These are phyloP conservation scores for Hormaphis cornu DNA, from an alignment of 1,140 invertebrate species.

Conservation along the genomic window DNA sequence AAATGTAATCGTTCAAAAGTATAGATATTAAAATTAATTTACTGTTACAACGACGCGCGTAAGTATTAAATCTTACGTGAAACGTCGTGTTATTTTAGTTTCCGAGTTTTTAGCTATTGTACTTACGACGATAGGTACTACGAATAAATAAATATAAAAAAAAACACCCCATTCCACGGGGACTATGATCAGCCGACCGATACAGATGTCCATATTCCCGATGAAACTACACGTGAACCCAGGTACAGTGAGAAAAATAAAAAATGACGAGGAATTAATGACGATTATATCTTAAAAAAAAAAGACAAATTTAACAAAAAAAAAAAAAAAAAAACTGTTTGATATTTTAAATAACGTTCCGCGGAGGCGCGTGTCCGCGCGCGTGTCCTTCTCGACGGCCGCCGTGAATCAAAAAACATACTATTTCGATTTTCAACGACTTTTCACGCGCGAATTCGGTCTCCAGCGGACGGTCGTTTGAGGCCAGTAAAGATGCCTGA, in stretches of 20 bases:
- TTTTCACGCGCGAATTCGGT: neutral
- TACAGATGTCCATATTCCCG: conserved; percentile 31
- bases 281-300: conserved; percentile 18
- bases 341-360: too few relatives aligned
- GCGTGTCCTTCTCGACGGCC: neutral
- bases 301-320: conserved; percentile 26
- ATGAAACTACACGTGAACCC: conserved; percentile 27
- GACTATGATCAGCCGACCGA: conserved; percentile 27
- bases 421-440: too few relatives aligned
- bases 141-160: conserved; percentile 4
- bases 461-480: conserved; percentile 26
- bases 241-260: conserved; percentile 3
- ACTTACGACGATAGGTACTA: too few relatives aligned
- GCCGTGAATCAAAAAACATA: neutral
- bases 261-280: conserved; percentile 10
- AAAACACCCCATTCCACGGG: conserved; percentile 26
- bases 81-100: too few relatives aligned
- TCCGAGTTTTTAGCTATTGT: too few relatives aligned
- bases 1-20: neutral
- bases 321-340: conserved; percentile 15
- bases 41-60: too few relatives aligned
- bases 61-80: too few relatives aligned
- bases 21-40: neutral
- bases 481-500: conserved; percentile 29
- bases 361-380: too few relatives aligned